Conservation (phyloP, 2,888 invertebrate genomes). For the Callosobruchus maculatus region DNA sequence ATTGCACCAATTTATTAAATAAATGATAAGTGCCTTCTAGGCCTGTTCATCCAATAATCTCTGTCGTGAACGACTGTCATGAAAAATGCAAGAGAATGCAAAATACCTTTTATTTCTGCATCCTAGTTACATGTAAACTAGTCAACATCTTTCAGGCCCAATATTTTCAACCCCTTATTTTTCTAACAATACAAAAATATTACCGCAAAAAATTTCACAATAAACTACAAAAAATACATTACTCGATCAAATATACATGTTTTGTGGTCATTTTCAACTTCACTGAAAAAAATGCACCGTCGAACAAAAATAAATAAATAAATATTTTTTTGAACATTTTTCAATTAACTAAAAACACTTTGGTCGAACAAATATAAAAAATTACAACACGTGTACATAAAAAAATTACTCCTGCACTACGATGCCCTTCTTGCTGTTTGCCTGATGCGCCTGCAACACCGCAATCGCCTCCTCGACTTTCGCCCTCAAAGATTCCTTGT, state of each 20-base stretch:
- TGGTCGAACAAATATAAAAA: neutral
- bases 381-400: neutral
- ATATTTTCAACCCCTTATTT: neutral
- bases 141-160: neutral
- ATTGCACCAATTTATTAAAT: too few relatives aligned
- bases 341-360: constrained; percentile 16
- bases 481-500: constrained; percentile 84
- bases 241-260: constrained; percentile 8
- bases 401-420: constrained; percentile 33
- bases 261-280: constrained; percentile 15
- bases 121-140: neutral
- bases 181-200: neutral
- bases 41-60: too few relatives aligned
- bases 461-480: constrained; percentile 98
- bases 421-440: constrained; percentile 43
- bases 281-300: constrained; percentile 15
- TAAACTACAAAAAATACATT: neutral
- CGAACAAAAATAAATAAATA: constrained; percentile 6
- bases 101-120: neutral
- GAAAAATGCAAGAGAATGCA: neutral
- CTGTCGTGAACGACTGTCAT: too few relatives aligned
- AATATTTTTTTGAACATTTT: constrained; percentile 20
- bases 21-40: too few relatives aligned
- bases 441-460: constrained; percentile 94
- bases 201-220: neutral